Base-by-base conservation (phyloP, 2,797 vertebrate species). In the Rhynchotus rufescens region DNA sequence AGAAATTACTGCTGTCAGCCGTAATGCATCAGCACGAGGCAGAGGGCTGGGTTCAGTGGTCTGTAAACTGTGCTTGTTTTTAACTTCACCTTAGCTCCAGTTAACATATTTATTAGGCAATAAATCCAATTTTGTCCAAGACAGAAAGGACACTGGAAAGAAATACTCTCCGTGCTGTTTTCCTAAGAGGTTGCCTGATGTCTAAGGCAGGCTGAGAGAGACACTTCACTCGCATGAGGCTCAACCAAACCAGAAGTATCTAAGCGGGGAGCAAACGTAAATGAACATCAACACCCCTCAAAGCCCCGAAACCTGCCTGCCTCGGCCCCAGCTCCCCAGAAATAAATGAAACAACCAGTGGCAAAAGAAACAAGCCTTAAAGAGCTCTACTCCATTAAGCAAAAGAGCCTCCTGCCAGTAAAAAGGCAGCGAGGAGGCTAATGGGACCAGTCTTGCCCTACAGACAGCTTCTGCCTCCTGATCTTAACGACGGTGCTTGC, bases 1-100 rank as follows among this genome's bases (percentile, higher is more conserved):
- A 96, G 94, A 96, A 97, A 97, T 95, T 90, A 85, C 93, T 90
- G 93, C 94, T 95, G 96, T 97, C 96, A 95, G 94, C 10, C 3
- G 80, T 83, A 74, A 95, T 61, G 36, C 59, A 65, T 40, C 45
- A 84, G 85, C 85, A 87, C 62, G 79, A 64, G 86, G 6, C 59
- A 6, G 56, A 94, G 91, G 90, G 90, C 77, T 95, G 90, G 89
- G 88, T 74, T 34, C 40, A 86, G 89, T 93, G 96, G 95, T 94
- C 95, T 93, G 82, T 11, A 68, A 93, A 73, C 26, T 67, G 25
- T 54, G 45, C 79, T 44, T 84, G 81, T 79, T 88, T 78, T 86
- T 66, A 94, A 45, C 4, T 76, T 92, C 89, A 75, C 79, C 89
- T 86, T 6, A 51, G 77, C 82, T 64, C 25, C 0, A 68, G 49